Percentiles rank a stretch among this genome's conserved stretches.
Conservation (phyloP, 2,797 vertebrate species). For the Uromys caudimaculatus region DNA sequence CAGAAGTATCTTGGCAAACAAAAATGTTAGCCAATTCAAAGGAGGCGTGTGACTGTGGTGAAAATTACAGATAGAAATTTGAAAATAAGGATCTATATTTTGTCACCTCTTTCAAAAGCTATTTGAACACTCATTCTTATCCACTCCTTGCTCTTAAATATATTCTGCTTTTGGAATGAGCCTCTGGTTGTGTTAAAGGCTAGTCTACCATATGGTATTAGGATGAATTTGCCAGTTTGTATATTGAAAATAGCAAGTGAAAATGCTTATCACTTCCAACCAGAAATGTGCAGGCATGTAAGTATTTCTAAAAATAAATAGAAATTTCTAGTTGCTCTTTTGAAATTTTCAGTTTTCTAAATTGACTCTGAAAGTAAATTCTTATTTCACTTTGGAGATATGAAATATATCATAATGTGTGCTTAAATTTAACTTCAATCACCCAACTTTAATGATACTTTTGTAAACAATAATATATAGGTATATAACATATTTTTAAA, state of each 20-base stretch:
- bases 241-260: conserved; percentile 63
- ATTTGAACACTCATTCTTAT: conserved; percentile 23
- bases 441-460: conserved; percentile 10
- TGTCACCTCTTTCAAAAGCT: conserved; percentile 18
- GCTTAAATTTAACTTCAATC: conserved; percentile 57
- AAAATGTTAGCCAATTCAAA: conserved; percentile 12
- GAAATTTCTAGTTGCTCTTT: conserved; percentile 22
- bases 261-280: conserved; percentile 37
- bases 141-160: conserved; percentile 14
- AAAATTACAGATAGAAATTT: conserved; percentile 21
- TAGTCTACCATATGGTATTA: background rate
- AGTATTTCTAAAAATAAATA: background rate
- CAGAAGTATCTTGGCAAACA: conserved; percentile 34
- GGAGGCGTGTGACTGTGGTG: conserved; percentile 32
- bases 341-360: conserved; percentile 8
- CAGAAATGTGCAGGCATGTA: background rate
- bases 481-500: background rate
- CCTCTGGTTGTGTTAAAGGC: conserved; percentile 32
- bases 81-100: conserved; percentile 34
- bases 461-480: conserved; percentile 47
- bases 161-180: conserved; percentile 40
- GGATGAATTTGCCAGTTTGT: background rate
- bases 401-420: conserved; percentile 7
- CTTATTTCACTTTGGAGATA: conserved; percentile 25
- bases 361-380: conserved; percentile 44